Percentiles rank a stretch among this genome's conserved stretches.
These are phyloP conservation scores for Drosophila prosaltans DNA, from an alignment of 1,140 invertebrate genomes.

Conservation along the genomic window DNA sequence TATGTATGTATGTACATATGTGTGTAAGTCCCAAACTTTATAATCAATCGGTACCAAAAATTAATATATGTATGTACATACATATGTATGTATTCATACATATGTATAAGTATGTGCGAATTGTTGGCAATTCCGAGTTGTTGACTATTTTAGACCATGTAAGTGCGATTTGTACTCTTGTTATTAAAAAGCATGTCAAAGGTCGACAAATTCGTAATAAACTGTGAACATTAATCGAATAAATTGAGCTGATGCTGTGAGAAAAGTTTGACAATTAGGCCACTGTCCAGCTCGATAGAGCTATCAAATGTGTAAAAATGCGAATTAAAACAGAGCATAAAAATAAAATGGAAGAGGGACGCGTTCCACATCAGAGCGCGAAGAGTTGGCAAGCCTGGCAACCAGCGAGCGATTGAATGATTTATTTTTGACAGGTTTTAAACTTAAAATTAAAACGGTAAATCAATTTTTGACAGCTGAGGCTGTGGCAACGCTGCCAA, in stretches of 20 bases:
- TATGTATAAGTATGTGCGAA: too few relatives aligned
- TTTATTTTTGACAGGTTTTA: constrained; percentile 83
- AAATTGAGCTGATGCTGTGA: background rate
- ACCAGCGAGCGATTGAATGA: constrained; percentile 78
- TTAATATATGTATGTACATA: too few relatives aligned
- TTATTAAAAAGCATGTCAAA: too few relatives aligned
- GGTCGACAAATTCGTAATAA: background rate
- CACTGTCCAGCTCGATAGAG: constrained; percentile 44
- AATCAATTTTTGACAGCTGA: constrained; percentile 83
- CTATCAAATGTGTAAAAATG: constrained; percentile 48
- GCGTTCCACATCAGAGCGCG: background rate
- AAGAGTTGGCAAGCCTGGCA: constrained; percentile 34
- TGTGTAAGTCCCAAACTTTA: too few relatives aligned
- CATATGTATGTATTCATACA: too few relatives aligned
- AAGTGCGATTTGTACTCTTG: too few relatives aligned
- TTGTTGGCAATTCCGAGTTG: too few relatives aligned
- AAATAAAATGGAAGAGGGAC: constrained; percentile 19
- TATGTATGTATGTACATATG: too few relatives aligned
- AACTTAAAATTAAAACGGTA: constrained; percentile 83
- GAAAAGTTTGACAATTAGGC: constrained; percentile 47
- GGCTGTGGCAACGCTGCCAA: constrained; percentile 69
- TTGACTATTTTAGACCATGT: too few relatives aligned
- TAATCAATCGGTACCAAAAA: too few relatives aligned
- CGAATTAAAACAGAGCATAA: constrained; percentile 20
- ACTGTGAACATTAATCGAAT: constrained; percentile 6